phyloP scores from a whole-genome alignment of 2,113 vertebrate genomes.

The Romanogobio albipinnatus region DNA sequence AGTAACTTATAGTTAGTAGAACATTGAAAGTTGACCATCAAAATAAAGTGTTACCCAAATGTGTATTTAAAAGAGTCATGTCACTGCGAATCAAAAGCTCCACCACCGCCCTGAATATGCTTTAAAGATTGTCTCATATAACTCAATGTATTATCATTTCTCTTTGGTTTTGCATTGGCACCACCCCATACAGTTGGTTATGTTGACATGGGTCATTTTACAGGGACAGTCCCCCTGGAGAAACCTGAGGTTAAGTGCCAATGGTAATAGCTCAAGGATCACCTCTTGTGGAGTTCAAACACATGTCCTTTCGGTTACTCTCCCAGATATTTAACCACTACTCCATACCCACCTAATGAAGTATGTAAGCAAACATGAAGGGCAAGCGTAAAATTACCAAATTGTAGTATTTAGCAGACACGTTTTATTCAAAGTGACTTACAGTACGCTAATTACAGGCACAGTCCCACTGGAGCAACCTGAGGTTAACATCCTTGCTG shows the following conservation, averaged over 20 bases:
- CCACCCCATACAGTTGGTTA: background rate
- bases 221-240: background rate
- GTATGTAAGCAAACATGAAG: background rate
- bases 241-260: background rate
- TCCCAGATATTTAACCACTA: background rate
- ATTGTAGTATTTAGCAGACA: conserved; percentile 6
- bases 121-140: background rate
- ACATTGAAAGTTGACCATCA: no score
- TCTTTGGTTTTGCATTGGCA: background rate
- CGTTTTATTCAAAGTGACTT: conserved; percentile 26
- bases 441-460: conserved; percentile 20
- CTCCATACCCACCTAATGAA: background rate
- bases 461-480: conserved; percentile 22
- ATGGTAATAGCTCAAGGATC: background rate
- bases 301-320: background rate
- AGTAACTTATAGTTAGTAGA: no score
- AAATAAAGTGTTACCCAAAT: no score
- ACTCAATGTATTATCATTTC: background rate
- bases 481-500: conserved; percentile 24
- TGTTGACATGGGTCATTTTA: background rate
- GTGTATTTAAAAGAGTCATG: no score
- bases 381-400: conserved; percentile 1
- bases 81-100: background rate
- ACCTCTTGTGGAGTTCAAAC: conserved; percentile 3
- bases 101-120: background rate